These are phyloP conservation scores for Quadroppia sp. DNA, from an alignment of 2,888 invertebrate species.

Conservation along the genomic window DNA sequence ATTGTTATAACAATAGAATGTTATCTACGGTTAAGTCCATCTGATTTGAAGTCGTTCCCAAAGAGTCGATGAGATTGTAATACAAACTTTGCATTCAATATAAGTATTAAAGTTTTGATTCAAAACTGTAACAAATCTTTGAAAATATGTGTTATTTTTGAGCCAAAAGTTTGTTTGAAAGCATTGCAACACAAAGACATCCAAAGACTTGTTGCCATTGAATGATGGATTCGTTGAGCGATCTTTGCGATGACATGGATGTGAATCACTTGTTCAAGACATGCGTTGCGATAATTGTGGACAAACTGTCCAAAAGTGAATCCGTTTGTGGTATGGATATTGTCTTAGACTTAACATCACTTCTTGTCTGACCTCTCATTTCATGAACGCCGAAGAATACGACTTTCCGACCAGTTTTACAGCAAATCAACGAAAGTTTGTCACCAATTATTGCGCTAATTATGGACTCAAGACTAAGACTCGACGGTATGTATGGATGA, in stretches of 20 bases:
- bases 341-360: too few relatives aligned
- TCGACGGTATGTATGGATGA: conserved; percentile 61
- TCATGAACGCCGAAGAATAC: conserved; percentile 54
- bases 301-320: conserved; percentile 3
- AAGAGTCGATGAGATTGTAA: neutral
- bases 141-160: neutral
- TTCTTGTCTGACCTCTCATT: too few relatives aligned
- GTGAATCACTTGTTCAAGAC: neutral
- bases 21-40: too few relatives aligned
- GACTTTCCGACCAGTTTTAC: conserved; percentile 69
- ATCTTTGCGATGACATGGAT: neutral
- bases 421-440: conserved; percentile 71
- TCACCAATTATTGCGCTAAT: conserved; percentile 66
- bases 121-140: neutral
- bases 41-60: too few relatives aligned
- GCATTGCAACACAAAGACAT: neutral
- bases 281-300: neutral
- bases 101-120: neutral
- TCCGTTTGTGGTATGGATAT: conserved; percentile 13
- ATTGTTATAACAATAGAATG: too few relatives aligned
- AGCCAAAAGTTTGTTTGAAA: neutral
- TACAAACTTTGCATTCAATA: too few relatives aligned
- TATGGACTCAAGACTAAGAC: conserved; percentile 74
- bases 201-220: neutral
- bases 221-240: neutral